Percentiles rank a stretch among this genome's conserved stretches.
Evolutionary conservation across 92 coral and sea anemone species (phyloP).

Genomic region (Actinostola sp.): DNA sequence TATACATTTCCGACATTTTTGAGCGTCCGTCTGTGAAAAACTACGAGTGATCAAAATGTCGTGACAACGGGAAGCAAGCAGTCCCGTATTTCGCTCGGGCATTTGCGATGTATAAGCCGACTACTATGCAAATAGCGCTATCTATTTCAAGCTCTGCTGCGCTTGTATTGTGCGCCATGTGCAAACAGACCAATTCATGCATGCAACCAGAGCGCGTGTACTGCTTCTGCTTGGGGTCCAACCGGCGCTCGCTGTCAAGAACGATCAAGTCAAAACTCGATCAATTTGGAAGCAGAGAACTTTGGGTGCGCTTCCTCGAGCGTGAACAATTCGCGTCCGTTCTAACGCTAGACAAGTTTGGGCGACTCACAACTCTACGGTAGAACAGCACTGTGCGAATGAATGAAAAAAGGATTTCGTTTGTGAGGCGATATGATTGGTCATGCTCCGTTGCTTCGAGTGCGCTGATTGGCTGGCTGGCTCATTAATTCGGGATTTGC

Average conservation of each 20-base stretch:
- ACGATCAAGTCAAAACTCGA: slow-evolving; percentile 1
- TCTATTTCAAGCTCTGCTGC: slow-evolving; percentile 28
- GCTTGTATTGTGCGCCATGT: slow-evolving; percentile 48
- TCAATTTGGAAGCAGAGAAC: background rate
- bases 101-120: background rate
- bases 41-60: background rate
- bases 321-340: slow-evolving; percentile 9
- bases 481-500: slow-evolving; percentile 75
- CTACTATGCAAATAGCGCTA: slow-evolving; percentile 35
- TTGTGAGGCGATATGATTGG: slow-evolving; percentile 73
- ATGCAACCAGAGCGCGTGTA: slow-evolving; percentile 51
- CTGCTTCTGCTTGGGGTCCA: background rate
- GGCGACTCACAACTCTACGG: slow-evolving; percentile 29
- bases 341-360: slow-evolving; percentile 29
- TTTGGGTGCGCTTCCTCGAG: background rate
- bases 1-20: background rate
- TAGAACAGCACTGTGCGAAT: slow-evolving; percentile 30
- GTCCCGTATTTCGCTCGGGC: background rate
- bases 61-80: background rate
- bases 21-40: background rate
- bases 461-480: slow-evolving; percentile 79
- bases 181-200: slow-evolving; percentile 46
- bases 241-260: slow-evolving; percentile 27
- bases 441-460: slow-evolving; percentile 52
- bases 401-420: slow-evolving; percentile 63